Percentiles rank a stretch among this genome's conserved stretches.
Conservation (phyloP, 2,888 invertebrate species). For the Tachina lurida region DNA sequence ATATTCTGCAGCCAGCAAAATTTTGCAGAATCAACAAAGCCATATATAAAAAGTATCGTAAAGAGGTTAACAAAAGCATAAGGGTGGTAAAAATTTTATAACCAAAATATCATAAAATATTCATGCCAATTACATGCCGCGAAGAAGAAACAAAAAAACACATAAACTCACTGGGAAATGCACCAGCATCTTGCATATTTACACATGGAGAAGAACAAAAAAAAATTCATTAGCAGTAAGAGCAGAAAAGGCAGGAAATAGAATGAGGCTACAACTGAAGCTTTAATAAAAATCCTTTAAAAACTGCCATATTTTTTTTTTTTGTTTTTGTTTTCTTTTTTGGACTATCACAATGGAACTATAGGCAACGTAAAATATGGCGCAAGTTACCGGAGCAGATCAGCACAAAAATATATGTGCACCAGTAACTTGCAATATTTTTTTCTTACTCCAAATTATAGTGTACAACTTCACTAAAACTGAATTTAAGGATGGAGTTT, state of each 20-base stretch:
- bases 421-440: constrained; percentile 44
- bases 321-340: constrained; percentile 11
- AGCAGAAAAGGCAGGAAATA: constrained; percentile 1
- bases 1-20: constrained; percentile 6
- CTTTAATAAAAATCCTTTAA: constrained; percentile 18
- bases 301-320: constrained; percentile 28
- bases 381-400: constrained; percentile 11
- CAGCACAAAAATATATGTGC: not conserved
- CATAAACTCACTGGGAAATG: not conserved
- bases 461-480: constrained; percentile 39
- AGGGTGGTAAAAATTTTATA: constrained; percentile 55
- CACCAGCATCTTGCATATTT: not conserved
- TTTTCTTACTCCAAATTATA: constrained; percentile 32
- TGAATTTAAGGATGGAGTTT: constrained; percentile 27
- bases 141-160: constrained; percentile 30
- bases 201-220: constrained; percentile 16
- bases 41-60: constrained; percentile 11
- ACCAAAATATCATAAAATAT: constrained; percentile 70
- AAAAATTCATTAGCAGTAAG: constrained; percentile 24
- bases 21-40: constrained; percentile 37
- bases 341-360: constrained; percentile 22
- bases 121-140: constrained; percentile 70
- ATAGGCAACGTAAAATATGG: constrained; percentile 13
- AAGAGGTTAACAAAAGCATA: constrained; percentile 41
- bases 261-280: constrained; percentile 19